Evolutionary conservation across 2,888 invertebrate genomes (phyloP).

Genomic region (Diaperis boleti): DNA sequence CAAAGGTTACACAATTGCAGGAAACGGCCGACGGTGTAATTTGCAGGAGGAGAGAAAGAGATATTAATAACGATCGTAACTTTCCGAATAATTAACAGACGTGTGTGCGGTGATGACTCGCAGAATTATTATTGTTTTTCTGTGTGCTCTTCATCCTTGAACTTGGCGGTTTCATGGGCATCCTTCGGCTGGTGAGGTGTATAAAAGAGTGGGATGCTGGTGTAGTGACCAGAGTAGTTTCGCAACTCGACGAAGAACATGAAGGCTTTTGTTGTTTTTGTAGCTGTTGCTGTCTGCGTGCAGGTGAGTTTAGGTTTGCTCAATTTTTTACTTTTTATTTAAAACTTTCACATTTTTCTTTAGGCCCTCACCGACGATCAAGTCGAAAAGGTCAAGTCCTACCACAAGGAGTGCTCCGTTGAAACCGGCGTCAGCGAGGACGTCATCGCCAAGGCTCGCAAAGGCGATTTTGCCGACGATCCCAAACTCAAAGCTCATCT

Average conservation of each 20-base stretch:
- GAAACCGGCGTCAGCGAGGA: slow-evolving; percentile 48
- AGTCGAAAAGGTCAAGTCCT: slow-evolving; percentile 43
- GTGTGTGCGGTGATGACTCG: neutral
- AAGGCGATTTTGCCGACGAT: slow-evolving; percentile 53
- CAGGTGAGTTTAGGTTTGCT: slow-evolving; percentile 27
- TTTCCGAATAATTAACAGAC: neutral
- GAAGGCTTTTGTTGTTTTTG: slow-evolving; percentile 18
- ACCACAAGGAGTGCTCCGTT: slow-evolving; percentile 50
- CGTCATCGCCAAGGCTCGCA: slow-evolving; percentile 49
- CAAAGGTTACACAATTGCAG: slow-evolving; percentile 11
- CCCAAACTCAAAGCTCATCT: slow-evolving; percentile 49
- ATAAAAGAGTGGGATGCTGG: slow-evolving; percentile 28
- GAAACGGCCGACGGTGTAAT: slow-evolving; percentile 17
- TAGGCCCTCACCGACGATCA: slow-evolving; percentile 35
- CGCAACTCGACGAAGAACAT: slow-evolving; percentile 12
- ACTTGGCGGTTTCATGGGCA: slow-evolving; percentile 29
- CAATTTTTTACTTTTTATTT: neutral
- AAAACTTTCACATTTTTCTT: neutral
- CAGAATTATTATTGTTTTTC: neutral
- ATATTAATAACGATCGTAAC: neutral
- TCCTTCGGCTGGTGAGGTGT: slow-evolving; percentile 4
- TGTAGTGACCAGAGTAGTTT: slow-evolving; percentile 1
- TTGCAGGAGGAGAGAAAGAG: neutral
- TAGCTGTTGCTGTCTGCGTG: slow-evolving; percentile 20
- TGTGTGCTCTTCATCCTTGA: slow-evolving; percentile 20